phyloP scores from a whole-genome alignment of 2,797 vertebrate species.

The Semaprochilodus insignis region DNA sequence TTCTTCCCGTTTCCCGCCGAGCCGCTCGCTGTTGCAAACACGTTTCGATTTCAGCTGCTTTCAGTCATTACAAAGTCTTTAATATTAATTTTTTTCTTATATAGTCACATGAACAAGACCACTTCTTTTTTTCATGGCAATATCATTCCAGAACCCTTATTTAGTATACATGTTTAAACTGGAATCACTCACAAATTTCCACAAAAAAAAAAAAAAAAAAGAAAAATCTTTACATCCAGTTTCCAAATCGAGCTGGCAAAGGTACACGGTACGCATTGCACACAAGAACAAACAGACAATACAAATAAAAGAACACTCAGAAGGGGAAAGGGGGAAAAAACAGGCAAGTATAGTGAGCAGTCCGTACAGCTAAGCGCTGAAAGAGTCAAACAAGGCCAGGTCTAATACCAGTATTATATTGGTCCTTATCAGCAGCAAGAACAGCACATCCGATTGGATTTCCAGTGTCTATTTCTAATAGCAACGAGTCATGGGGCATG shows the following conservation, averaged over 20 bases:
- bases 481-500: conserved; percentile 41
- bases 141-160: conserved; percentile 50
- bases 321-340: conserved; percentile 1
- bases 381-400: conserved; percentile 44
- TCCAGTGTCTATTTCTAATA: conserved; percentile 63
- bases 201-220: conserved; percentile 40
- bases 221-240: conserved; percentile 52
- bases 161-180: conserved; percentile 48
- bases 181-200: conserved; percentile 41
- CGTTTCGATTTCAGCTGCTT: too few species aligned
- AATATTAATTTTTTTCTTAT: conserved; percentile 35
- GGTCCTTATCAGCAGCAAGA: conserved; percentile 68
- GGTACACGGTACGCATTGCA: conserved; percentile 60
- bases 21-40: too few species aligned
- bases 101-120: conserved; percentile 44
- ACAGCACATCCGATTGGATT: conserved; percentile 11
- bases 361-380: not conserved
- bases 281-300: conserved; percentile 53
- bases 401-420: conserved; percentile 58
- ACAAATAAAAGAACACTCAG: conserved; percentile 55
- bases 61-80: conserved; percentile 6
- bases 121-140: conserved; percentile 60
- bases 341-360: conserved; percentile 27
- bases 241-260: conserved; percentile 60
- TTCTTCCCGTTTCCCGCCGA: conserved; percentile 49